phyloP scores from a whole-genome alignment of 1,140 invertebrate species.

The Zaprionus davidi region DNA sequence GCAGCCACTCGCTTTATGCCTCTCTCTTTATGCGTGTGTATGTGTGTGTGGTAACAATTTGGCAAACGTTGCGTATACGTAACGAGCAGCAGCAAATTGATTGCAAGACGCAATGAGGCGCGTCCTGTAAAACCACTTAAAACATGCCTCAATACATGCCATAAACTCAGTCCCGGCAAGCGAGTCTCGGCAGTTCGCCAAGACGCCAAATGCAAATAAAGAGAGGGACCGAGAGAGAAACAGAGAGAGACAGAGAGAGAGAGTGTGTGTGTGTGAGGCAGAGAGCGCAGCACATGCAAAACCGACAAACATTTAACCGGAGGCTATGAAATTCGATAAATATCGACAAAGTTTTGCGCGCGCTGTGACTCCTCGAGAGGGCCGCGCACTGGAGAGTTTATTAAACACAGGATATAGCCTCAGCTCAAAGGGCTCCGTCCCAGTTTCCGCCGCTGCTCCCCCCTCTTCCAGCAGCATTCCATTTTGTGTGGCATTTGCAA shows the following conservation, averaged over 20 bases:
- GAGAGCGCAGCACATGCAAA: conserved; percentile 48
- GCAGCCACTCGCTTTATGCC: background rate
- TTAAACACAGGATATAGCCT: conserved; percentile 73
- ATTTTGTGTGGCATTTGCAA: conserved; percentile 48
- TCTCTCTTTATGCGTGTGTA: conserved; percentile 15
- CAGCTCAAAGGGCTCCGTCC: conserved; percentile 22
- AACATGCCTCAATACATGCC: conserved; percentile 83
- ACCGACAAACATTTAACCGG: conserved; percentile 78
- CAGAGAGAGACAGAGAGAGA: conserved; percentile 2
- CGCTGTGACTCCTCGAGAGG: conserved; percentile 20
- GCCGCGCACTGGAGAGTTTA: conserved; percentile 59
- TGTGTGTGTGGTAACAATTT: conserved; percentile 54
- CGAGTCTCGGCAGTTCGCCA: conserved; percentile 31
- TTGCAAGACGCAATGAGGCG: conserved; percentile 83
- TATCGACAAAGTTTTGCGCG: conserved; percentile 72
- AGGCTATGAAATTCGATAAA: conserved; percentile 81
- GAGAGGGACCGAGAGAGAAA: background rate
- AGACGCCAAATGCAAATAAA: conserved; percentile 35
- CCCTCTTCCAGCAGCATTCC: background rate
- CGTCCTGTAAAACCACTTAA: conserved; percentile 84
- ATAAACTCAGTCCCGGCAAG: conserved; percentile 72
- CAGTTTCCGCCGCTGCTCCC: background rate
- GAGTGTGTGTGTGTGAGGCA: conserved; percentile 3
- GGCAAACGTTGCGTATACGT: conserved; percentile 72
- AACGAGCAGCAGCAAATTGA: conserved; percentile 77